Evolutionary conservation across 2,113 vertebrate genomes (phyloP).

Genomic region (Boleophthalmus pectinirostris): DNA sequence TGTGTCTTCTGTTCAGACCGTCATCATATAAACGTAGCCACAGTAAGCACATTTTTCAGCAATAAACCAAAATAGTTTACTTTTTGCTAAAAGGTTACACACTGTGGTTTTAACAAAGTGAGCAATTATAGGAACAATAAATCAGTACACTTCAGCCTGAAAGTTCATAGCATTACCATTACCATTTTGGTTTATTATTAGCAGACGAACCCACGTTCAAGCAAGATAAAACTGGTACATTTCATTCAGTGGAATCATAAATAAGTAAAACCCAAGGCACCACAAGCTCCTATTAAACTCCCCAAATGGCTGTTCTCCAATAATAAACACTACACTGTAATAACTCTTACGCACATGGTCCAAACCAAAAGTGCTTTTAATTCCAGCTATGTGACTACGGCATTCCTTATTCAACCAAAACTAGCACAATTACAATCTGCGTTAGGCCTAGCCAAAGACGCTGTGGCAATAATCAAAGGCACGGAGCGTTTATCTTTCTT

Average conservation of each 20-base stretch:
- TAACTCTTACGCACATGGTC: conserved; percentile 8
- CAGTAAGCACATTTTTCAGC: too few species aligned
- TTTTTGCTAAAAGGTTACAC: too few species aligned
- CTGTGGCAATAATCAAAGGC: conserved; percentile 30
- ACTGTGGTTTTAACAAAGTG: too few species aligned
- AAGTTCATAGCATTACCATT: neutral
- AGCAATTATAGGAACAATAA: too few species aligned
- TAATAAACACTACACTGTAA: conserved; percentile 13
- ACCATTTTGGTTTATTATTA: neutral
- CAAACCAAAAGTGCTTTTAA: conserved; percentile 49
- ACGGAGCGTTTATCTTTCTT: conserved; percentile 29
- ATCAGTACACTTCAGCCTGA: neutral
- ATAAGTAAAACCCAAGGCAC: neutral
- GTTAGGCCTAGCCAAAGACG: conserved; percentile 28
- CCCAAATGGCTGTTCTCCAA: conserved; percentile 3
- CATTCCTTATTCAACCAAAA: conserved; percentile 66
- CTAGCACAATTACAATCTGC: conserved; percentile 58
- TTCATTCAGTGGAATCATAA: neutral
- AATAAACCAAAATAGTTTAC: too few species aligned
- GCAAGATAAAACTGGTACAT: neutral
- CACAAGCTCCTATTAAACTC: conserved; percentile 13
- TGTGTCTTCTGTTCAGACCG: too few species aligned
- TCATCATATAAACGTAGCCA: too few species aligned
- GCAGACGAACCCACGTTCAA: neutral
- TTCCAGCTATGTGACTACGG: conserved; percentile 58